phyloP scores from a whole-genome alignment of 2,113 vertebrate genomes.

The Acrocephalus arundinaceus region DNA sequence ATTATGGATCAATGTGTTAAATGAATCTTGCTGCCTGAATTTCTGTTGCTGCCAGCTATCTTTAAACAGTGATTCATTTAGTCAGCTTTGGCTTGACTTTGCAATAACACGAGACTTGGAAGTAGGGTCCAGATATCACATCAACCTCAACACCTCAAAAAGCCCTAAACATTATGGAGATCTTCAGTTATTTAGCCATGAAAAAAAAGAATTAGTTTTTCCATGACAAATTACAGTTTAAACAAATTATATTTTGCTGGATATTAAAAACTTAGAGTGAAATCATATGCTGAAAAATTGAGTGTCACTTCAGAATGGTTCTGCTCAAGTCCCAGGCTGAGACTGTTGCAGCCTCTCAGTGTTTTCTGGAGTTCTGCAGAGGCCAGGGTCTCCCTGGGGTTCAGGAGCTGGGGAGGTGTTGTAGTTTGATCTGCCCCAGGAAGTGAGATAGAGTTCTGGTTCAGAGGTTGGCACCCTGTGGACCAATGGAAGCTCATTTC shows the following conservation, averaged over 20 bases:
- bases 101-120: background rate
- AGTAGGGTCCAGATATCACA: background rate
- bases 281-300: background rate
- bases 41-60: slow-evolving; percentile 4
- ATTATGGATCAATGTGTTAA: slow-evolving; percentile 29
- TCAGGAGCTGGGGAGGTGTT: background rate
- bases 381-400: accelerated
- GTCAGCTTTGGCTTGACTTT: background rate
- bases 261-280: background rate
- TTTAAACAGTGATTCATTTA: slow-evolving; percentile 28
- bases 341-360: background rate
- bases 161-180: background rate
- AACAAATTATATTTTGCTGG: background rate
- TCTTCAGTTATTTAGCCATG: background rate
- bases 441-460: no score
- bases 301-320: background rate
- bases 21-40: background rate
- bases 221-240: background rate
- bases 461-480: no score
- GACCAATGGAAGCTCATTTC: no score
- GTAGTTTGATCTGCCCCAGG: no score
- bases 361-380: background rate
- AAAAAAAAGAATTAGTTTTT: background rate
- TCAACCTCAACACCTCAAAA: background rate
- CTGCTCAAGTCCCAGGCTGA: background rate